phyloP scores from a whole-genome alignment of 2,113 vertebrate species.

The Perccottus glenii region DNA sequence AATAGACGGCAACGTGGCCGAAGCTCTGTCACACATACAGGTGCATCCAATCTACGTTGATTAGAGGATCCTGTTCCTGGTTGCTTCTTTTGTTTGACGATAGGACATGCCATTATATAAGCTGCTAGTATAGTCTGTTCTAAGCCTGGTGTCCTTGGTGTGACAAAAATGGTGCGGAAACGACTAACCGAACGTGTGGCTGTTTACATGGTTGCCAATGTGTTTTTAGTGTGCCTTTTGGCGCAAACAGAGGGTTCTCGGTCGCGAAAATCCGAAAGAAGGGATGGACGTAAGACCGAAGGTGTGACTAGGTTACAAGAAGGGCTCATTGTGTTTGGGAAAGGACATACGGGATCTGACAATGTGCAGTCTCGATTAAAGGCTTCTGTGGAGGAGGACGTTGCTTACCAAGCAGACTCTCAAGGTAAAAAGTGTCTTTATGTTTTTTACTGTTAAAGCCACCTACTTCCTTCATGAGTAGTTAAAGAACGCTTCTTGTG shows the following conservation, averaged over 20 bases:
- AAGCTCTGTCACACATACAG: conserved; percentile 10
- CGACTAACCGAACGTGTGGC: not conserved
- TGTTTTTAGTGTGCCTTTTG: conserved; percentile 32
- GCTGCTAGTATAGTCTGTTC: too few relatives aligned
- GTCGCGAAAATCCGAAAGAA: conserved; percentile 28
- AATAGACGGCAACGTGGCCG: too few relatives aligned
- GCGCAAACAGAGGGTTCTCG: conserved; percentile 22
- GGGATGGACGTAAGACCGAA: not conserved
- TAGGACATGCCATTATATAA: too few relatives aligned
- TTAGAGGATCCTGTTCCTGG: not conserved
- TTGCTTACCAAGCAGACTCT: conserved; percentile 54
- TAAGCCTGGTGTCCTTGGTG: not conserved
- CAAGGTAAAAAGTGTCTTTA: too few relatives aligned
- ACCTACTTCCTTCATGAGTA: too few relatives aligned
- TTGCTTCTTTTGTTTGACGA: conserved; percentile 13
- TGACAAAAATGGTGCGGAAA: conserved; percentile 1
- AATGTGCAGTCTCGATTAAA: conserved; percentile 2
- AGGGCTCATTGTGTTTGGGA: conserved; percentile 57
- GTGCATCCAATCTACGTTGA: conserved; percentile 17
- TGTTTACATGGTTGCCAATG: not conserved
- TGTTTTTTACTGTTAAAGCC: too few relatives aligned
- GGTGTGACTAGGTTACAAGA: not conserved
- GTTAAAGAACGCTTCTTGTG: too few relatives aligned
- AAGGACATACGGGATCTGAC: not conserved
- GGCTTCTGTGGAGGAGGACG: conserved; percentile 16